Conservation (phyloP, 2,113 vertebrate genomes). For the Callospermophilus lateralis region DNA sequence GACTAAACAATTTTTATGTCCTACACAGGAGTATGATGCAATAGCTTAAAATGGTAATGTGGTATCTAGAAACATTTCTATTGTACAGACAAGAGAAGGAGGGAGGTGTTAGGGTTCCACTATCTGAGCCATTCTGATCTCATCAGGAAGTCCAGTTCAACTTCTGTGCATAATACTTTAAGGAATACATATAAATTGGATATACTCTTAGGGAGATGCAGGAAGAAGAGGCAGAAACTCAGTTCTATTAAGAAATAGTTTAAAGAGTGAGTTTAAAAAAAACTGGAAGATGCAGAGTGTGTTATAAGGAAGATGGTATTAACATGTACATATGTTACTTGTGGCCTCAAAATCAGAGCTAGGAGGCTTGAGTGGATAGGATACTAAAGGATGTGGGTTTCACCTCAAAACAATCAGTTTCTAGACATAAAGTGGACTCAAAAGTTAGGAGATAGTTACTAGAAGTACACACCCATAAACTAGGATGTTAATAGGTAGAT, state of each 20-base stretch:
- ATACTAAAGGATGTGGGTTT: not conserved
- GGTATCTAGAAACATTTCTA: not conserved
- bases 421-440: not conserved
- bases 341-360: not conserved
- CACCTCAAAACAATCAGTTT: not conserved
- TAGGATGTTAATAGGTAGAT: not conserved
- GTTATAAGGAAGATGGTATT: not conserved
- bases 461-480: not conserved
- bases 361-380: not conserved
- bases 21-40: not conserved
- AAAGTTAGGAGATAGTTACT: not conserved
- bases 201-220: not conserved
- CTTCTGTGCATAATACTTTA: not conserved
- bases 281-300: not conserved
- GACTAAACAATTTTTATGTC: not conserved
- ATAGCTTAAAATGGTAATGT: not conserved
- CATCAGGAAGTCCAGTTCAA: not conserved
- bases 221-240: not conserved
- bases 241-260: not conserved
- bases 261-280: not conserved
- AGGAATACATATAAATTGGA: conserved; percentile 9
- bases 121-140: not conserved
- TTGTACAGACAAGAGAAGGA: not conserved
- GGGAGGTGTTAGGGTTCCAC: not conserved
- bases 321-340: not conserved